These are phyloP conservation scores for Gastracanthus pulcherrimus DNA, from an alignment of 2,888 invertebrate genomes.

Conservation along the genomic window DNA sequence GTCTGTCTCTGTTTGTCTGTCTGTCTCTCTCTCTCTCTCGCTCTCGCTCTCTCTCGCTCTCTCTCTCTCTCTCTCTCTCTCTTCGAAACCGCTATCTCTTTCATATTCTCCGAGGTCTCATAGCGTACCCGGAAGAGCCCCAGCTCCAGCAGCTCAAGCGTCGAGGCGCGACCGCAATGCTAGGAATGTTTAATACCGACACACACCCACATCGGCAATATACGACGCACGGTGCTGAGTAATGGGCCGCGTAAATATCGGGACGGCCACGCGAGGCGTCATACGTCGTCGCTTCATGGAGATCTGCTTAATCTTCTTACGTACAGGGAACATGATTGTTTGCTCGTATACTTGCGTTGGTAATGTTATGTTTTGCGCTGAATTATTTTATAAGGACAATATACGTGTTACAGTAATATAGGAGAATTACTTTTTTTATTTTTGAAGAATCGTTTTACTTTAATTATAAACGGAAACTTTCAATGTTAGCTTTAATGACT, in stretches of 20 bases:
- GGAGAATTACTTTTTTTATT: too few species aligned
- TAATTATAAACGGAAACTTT: too few species aligned
- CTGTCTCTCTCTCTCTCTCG: too few species aligned
- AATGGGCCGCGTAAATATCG: slow-evolving; percentile 71
- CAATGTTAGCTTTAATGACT: too few species aligned
- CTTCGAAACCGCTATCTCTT: background rate
- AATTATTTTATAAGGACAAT: too few species aligned
- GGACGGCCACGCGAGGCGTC: slow-evolving; percentile 8
- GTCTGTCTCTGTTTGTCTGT: too few species aligned
- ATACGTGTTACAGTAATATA: too few species aligned
- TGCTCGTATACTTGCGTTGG: background rate
- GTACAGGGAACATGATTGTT: background rate
- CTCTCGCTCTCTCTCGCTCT: too few species aligned
- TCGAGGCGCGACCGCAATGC: slow-evolving; percentile 64
- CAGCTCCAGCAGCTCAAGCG: background rate
- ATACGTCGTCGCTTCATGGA: background rate
- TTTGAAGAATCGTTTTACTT: too few species aligned
- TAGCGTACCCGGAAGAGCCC: background rate
- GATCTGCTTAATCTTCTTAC: background rate
- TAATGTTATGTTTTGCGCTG: background rate
- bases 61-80: background rate
- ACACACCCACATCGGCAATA: too few species aligned
- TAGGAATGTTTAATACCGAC: slow-evolving; percentile 74
- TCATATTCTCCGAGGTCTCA: background rate
- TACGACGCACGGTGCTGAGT: slow-evolving; percentile 70